These are phyloP conservation scores for Caiman crocodilus DNA, from an alignment of 2,797 vertebrate species.

Conservation along the genomic window DNA sequence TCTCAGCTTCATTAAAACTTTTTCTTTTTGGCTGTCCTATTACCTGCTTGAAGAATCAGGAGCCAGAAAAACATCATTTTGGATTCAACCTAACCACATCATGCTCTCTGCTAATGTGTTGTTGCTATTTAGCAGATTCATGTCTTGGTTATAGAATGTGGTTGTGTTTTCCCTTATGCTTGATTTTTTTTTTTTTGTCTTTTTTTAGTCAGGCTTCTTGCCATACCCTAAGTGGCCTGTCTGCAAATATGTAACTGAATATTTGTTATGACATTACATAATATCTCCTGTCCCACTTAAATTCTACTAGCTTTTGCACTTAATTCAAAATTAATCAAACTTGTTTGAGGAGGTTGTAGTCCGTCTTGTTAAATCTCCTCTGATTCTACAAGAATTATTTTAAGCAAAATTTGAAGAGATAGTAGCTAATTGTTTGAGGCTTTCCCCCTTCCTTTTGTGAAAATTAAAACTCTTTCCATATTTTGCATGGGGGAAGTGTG, in stretches of 20 bases:
- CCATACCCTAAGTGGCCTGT: background rate
- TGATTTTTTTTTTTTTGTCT: too few species aligned
- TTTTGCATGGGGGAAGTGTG: background rate
- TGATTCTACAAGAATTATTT: background rate
- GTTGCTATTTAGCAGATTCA: background rate
- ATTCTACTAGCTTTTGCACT: background rate
- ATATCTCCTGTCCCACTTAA: background rate
- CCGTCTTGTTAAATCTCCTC: background rate
- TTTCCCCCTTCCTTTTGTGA: background rate
- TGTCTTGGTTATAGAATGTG: background rate
- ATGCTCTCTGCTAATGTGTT: background rate
- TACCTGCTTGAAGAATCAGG: background rate
- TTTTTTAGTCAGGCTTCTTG: background rate
- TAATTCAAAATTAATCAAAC: background rate
- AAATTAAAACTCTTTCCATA: background rate
- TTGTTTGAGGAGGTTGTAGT: background rate
- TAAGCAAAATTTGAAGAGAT: background rate
- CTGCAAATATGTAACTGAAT: background rate
- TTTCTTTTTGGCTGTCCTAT: background rate
- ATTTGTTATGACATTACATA: background rate
- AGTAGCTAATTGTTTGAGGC: background rate
- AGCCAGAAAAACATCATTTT: background rate
- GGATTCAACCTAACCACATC: background rate
- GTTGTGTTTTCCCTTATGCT: background rate
- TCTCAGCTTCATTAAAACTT: background rate